Percentiles rank a stretch among this genome's conserved stretches.
phyloP scores from a whole-genome alignment of 2,113 vertebrate genomes.

The Pseudopipra pipra region DNA sequence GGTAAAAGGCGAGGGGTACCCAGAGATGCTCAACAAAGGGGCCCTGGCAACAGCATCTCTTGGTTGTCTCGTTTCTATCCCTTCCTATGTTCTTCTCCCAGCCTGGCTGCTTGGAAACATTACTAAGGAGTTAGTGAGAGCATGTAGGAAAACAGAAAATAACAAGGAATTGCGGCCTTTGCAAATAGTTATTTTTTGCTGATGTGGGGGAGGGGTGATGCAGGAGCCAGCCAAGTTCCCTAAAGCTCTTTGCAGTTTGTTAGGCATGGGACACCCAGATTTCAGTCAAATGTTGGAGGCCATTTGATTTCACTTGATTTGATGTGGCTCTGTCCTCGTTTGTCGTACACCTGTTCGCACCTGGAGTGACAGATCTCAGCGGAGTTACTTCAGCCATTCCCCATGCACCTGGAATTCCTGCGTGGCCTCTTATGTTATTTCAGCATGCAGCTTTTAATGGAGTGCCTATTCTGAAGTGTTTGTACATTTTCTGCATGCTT shows the following conservation, averaged over 20 bases:
- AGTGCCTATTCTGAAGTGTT: background rate
- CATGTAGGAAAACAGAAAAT: background rate
- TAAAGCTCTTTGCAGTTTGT: background rate
- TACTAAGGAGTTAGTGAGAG: background rate
- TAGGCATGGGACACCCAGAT: background rate
- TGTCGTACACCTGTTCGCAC: background rate
- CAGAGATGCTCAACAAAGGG: conserved; percentile 50
- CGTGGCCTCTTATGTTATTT: background rate
- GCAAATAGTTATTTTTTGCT: background rate
- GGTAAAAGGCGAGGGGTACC: conserved; percentile 79
- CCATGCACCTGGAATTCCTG: background rate
- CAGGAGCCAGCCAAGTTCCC: background rate
- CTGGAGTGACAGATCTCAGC: background rate
- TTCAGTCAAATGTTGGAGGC: background rate
- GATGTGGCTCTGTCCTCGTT: background rate
- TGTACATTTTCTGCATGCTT: background rate
- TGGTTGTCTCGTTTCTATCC: background rate
- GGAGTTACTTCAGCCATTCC: background rate
- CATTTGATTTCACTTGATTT: background rate
- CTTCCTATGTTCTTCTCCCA: background rate
- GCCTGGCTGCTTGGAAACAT: background rate
- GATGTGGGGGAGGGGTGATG: background rate
- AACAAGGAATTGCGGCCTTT: background rate
- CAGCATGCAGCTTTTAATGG: background rate
- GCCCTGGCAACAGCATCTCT: background rate